Evolutionary conservation across 2,888 invertebrate genomes (phyloP).

Genomic region (Phoenoteleia sp.): DNA sequence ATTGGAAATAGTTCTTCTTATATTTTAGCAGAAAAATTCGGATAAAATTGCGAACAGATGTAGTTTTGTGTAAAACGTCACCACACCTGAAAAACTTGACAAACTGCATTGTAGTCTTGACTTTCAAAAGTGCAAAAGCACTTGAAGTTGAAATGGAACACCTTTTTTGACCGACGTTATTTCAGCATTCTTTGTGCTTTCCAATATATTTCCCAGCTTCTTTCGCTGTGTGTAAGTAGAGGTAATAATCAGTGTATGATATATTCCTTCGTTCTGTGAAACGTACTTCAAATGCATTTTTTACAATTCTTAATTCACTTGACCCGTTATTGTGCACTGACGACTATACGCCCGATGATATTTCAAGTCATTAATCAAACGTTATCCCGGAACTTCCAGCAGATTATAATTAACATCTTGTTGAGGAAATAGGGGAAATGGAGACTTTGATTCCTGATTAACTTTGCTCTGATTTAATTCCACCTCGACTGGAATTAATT

Average conservation of each 20-base stretch:
- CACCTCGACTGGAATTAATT: no score
- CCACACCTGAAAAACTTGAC: conserved; percentile 28
- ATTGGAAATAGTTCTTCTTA: no score
- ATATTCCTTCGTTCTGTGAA: conserved; percentile 5
- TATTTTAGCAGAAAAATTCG: no score
- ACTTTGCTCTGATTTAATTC: no score
- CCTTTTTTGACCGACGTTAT: conserved; percentile 39
- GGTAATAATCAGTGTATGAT: conserved; percentile 40
- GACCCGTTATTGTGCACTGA: conserved; percentile 12
- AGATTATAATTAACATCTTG: background rate
- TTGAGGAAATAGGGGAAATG: background rate
- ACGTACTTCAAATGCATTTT: conserved; percentile 39
- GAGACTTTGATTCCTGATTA: background rate
- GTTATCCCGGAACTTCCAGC: background rate
- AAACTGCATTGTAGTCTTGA: conserved; percentile 44
- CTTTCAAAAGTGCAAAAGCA: conserved; percentile 52
- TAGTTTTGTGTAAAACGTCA: conserved; percentile 2
- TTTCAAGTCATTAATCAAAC: conserved; percentile 15
- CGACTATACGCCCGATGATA: background rate
- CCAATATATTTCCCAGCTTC: conserved; percentile 47
- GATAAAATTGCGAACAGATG: background rate
- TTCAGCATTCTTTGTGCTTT: conserved; percentile 45
- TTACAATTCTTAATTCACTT: conserved; percentile 33
- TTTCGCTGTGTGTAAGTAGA: conserved; percentile 27
- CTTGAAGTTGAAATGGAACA: conserved; percentile 53